Evolutionary conservation across 2,888 invertebrate species (phyloP).

Genomic region (Gerris lacustris): DNA sequence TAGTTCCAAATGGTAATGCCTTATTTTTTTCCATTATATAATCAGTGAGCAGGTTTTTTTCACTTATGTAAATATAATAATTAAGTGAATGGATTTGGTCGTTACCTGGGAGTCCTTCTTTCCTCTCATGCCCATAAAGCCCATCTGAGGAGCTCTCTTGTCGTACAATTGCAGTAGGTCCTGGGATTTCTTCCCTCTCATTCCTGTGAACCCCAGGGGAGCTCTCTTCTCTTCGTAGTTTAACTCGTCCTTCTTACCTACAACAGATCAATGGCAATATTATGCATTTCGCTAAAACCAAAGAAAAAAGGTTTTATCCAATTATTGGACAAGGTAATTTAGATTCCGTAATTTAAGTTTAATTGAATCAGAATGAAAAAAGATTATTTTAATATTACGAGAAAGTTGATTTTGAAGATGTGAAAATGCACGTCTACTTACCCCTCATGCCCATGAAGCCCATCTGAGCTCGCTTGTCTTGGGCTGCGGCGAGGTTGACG

Average conservation of each 20-base stretch:
- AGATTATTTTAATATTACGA: too few relatives aligned
- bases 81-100: too few relatives aligned
- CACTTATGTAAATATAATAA: too few relatives aligned
- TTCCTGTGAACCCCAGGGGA: slow-evolving; percentile 41
- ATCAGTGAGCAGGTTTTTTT: too few relatives aligned
- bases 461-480: not conserved
- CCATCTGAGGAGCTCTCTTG: slow-evolving; percentile 37
- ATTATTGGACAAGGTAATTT: too few relatives aligned
- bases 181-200: slow-evolving; percentile 33
- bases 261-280: not conserved
- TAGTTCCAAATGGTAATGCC: too few relatives aligned
- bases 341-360: too few relatives aligned
- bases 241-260: not conserved
- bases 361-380: too few relatives aligned
- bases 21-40: too few relatives aligned
- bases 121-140: slow-evolving; percentile 49
- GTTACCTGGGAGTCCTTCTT: slow-evolving; percentile 41
- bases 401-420: too few relatives aligned
- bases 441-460: not conserved
- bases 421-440: not conserved
- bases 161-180: slow-evolving; percentile 7
- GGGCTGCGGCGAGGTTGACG: not conserved
- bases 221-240: slow-evolving; percentile 33
- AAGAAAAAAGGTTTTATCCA: too few relatives aligned
- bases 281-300: too few relatives aligned